Conservation (phyloP, 2,797 vertebrate species). For the Perodicticus potto region DNA sequence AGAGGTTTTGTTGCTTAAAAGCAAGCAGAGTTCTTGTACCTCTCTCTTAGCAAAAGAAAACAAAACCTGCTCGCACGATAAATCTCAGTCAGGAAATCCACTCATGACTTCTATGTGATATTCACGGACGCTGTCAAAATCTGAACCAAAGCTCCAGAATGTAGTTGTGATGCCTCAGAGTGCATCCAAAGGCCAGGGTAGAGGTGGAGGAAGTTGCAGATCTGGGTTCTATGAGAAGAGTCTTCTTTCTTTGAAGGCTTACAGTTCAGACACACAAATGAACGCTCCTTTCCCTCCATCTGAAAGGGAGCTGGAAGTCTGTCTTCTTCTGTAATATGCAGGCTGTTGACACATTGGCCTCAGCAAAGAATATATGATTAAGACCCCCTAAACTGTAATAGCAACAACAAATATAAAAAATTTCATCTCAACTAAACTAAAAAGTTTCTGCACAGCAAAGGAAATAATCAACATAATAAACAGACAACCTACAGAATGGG, state of each 20-base stretch:
- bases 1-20: background rate
- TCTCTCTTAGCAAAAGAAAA: background rate
- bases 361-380: background rate
- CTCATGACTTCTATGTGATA: background rate
- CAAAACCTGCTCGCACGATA: background rate
- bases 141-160: background rate
- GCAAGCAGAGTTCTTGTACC: too few species aligned
- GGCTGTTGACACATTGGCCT: background rate
- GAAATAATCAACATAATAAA: background rate
- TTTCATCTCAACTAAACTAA: background rate
- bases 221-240: background rate
- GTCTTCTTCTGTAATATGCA: background rate
- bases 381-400: background rate
- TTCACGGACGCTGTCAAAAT: background rate
- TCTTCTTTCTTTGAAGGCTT: background rate
- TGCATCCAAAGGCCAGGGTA: background rate
- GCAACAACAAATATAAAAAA: background rate
- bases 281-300: background rate
- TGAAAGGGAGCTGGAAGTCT: background rate
- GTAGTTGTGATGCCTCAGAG: background rate
- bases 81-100: too few species aligned
- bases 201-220: too few species aligned
- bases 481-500: background rate
- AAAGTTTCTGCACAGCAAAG: background rate
- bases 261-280: background rate